Percentiles rank a stretch among this genome's conserved stretches.
Evolutionary conservation across 2,888 invertebrate genomes (phyloP).

Genomic region (Rhyacophila evoluta): DNA sequence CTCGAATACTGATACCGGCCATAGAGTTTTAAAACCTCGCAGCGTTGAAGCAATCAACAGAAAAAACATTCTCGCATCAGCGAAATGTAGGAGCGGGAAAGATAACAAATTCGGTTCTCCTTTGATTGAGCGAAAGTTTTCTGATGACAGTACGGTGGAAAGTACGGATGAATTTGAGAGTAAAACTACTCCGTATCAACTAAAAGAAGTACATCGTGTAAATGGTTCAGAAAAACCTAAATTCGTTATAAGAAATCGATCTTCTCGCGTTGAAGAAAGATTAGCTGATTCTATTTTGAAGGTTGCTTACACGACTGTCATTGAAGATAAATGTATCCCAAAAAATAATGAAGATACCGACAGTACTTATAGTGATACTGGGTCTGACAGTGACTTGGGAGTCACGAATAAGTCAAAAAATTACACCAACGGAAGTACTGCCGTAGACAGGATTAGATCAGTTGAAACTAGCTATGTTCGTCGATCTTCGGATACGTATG

Average conservation of each 20-base stretch:
- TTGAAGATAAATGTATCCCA: constrained; percentile 44
- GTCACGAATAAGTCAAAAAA: constrained; percentile 43
- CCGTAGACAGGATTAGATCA: constrained; percentile 30
- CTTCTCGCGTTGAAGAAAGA: constrained; percentile 5
- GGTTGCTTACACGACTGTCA: constrained; percentile 51
- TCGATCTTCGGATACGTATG: constrained; percentile 28
- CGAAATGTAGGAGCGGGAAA: constrained; percentile 85
- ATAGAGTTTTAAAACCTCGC: constrained; percentile 80
- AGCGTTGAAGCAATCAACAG: constrained; percentile 88
- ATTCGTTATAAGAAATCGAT: background rate
- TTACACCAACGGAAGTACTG: constrained; percentile 40
- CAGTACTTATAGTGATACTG: constrained; percentile 51
- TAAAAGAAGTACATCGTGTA: background rate
- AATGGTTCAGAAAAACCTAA: constrained; percentile 31
- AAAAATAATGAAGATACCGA: constrained; percentile 44
- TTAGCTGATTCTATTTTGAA: constrained; percentile 45
- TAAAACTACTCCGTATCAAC: constrained; percentile 3
- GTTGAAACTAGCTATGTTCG: constrained; percentile 30
- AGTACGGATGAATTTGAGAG: constrained; percentile 58
- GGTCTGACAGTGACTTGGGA: constrained; percentile 51
- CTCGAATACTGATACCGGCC: constrained; percentile 74
- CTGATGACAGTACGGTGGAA: constrained; percentile 69
- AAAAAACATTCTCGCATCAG: constrained; percentile 88
- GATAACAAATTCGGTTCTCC: constrained; percentile 80
- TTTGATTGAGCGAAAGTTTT: constrained; percentile 78